These are phyloP conservation scores for Pungitius pungitius DNA, from an alignment of 2,113 vertebrate genomes.

Conservation along the genomic window DNA sequence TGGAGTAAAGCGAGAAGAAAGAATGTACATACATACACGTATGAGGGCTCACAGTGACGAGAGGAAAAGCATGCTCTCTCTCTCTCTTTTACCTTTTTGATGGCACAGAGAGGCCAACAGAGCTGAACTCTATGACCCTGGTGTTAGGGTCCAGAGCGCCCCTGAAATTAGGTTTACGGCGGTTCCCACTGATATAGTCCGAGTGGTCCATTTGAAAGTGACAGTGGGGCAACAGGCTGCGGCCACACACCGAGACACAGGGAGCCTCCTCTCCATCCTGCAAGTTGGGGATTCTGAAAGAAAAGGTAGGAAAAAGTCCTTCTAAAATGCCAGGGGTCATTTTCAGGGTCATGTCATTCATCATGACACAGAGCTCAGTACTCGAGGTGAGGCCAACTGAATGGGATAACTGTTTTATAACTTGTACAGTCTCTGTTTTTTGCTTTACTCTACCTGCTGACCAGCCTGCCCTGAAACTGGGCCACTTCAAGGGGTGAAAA, in stretches of 20 bases:
- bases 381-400: too few species aligned
- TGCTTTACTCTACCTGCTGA: conserved; percentile 85
- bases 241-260: conserved; percentile 76
- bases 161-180: conserved; percentile 66
- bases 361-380: too few species aligned
- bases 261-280: conserved; percentile 70
- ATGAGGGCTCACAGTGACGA: not conserved
- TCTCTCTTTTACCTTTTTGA: conserved; percentile 74
- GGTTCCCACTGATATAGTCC: conserved; percentile 80
- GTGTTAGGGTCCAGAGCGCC: conserved; percentile 75
- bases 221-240: conserved; percentile 82
- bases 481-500: conserved; percentile 84
- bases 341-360: not conserved
- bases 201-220: conserved; percentile 90
- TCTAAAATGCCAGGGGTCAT: not conserved
- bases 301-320: not conserved
- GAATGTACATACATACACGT: not conserved
- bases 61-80: too few species aligned
- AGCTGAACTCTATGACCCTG: conserved; percentile 85
- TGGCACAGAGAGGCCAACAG: conserved; percentile 75
- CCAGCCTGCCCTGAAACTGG: conserved; percentile 79
- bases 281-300: conserved; percentile 86
- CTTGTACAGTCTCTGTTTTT: not conserved
- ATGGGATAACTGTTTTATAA: not conserved
- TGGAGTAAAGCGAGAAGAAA: conserved; percentile 19